Percentiles rank a stretch among this genome's conserved stretches.
phyloP scores from a whole-genome alignment of 2,797 vertebrate genomes.

The Amazona ochrocephala region DNA sequence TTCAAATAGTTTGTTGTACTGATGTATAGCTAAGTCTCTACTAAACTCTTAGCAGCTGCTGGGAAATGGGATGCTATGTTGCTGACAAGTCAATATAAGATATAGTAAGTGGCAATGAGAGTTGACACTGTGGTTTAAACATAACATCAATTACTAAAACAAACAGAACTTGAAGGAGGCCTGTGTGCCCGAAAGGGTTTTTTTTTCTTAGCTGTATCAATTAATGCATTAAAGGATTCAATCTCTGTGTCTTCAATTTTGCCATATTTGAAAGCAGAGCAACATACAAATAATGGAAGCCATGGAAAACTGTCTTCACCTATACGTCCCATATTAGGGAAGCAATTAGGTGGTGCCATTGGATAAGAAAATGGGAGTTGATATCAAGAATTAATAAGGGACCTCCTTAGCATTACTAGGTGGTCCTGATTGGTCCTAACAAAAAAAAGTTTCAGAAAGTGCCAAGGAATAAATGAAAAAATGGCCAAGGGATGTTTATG shows the following conservation, averaged over 20 bases:
- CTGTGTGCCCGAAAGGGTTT: background rate
- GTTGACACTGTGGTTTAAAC: conserved; percentile 19
- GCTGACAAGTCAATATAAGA: conserved; percentile 24
- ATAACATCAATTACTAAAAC: background rate
- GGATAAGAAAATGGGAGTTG: background rate
- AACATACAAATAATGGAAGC: background rate
- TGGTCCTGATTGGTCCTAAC: background rate
- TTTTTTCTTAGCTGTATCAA: background rate
- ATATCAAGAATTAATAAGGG: background rate
- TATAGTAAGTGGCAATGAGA: background rate
- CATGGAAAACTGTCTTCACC: background rate
- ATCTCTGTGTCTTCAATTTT: background rate
- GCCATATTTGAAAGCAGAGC: background rate
- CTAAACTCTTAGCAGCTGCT: conserved; percentile 31
- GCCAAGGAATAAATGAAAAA: background rate
- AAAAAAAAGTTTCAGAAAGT: background rate
- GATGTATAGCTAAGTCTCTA: background rate
- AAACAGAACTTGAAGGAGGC: background rate
- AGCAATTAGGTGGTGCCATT: background rate
- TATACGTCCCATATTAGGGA: background rate
- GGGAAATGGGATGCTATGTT: background rate
- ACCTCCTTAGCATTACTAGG: background rate
- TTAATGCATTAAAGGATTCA: background rate
- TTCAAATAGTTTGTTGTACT: background rate
- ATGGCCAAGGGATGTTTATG: background rate